Conservation (phyloP, 2,113 vertebrate species). For the Cynocephalus volans region DNA sequence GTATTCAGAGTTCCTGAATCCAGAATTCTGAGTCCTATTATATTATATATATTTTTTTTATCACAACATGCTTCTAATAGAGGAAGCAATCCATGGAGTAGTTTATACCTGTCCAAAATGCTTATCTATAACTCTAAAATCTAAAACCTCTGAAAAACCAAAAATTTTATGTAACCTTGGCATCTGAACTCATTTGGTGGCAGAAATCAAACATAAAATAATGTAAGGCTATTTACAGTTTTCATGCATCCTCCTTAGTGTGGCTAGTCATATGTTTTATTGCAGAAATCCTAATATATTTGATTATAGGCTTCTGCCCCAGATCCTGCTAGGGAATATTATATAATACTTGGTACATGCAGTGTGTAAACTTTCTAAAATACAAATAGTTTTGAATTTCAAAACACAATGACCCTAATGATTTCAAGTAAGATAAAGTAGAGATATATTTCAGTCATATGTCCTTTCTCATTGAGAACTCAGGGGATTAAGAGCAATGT, state of each 20-base stretch:
- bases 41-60: not conserved
- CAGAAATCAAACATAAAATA: conserved; percentile 27
- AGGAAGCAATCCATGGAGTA: not conserved
- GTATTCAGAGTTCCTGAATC: not conserved
- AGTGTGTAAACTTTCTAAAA: conserved; percentile 52
- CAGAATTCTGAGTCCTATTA: not conserved
- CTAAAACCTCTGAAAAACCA: not conserved
- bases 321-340: not conserved
- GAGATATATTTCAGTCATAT: not conserved
- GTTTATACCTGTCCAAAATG: not conserved
- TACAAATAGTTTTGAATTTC: conserved; percentile 44
- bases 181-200: conserved; percentile 24
- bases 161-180: conserved; percentile 15
- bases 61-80: not conserved
- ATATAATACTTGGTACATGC: not conserved
- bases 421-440: conserved; percentile 20
- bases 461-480: not conserved
- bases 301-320: conserved; percentile 53
- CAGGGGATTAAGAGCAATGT: not conserved
- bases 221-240: conserved; percentile 8
- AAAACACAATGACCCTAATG: not conserved
- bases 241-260: not conserved
- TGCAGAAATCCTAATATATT: conserved; percentile 32
- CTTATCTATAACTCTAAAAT: not conserved
- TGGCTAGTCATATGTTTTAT: conserved; percentile 46